Base-by-base conservation (phyloP, 2,797 vertebrate species). In the Pipistrellus pipistrellus region DNA sequence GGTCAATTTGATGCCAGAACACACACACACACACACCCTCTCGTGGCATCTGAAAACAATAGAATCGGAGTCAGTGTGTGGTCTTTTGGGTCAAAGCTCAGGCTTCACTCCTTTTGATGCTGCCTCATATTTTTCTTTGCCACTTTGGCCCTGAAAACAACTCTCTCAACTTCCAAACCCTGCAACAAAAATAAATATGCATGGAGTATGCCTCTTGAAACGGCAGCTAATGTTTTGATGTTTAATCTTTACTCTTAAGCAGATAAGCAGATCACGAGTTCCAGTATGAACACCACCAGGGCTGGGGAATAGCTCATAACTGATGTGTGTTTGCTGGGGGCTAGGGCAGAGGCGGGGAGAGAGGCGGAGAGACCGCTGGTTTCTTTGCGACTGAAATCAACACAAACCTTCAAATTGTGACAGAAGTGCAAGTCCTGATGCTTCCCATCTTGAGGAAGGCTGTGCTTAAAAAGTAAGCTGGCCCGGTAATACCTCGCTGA, bases 191-290 rank as follows among this genome's bases (percentile, higher is more conserved):
- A 94, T 91, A 93, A 96, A 96, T 48, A 66, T 90, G 91, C 75
- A 96, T 91, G 94, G 86, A 97, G 81, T 66, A 84, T 55, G 23
- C 41, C 83, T 69, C 72, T 85, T 84, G 83, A 96, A 85, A 89
- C 78, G 78, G 38, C 62, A 93, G 88, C 38, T 93, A 85, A 87
- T 82, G 30, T 62, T 97, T 95, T 95, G 80, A 89, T 57, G 20
- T 68, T 93, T 96, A 97, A 59, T 97, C 94, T 97, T 96, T 88
- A 91, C 96, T 97, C 97, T 95, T 97, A 95, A 97, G 78, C 93
- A 87, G 92, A 75, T 91, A 95, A 80, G 23, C 48, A n/a, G 10
- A 85, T 88, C 77, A 87, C 89, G 27, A 71, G 95, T 96, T 80
- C 85, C 94, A 94, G 85, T 92, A 62, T 93, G 59, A 91, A 97